A percentile compares a stretch with the other conserved stretches of the same genome.
These are phyloP conservation scores for Myotis pilosus DNA, from an alignment of 2,797 vertebrate species.

Conservation along the genomic window DNA sequence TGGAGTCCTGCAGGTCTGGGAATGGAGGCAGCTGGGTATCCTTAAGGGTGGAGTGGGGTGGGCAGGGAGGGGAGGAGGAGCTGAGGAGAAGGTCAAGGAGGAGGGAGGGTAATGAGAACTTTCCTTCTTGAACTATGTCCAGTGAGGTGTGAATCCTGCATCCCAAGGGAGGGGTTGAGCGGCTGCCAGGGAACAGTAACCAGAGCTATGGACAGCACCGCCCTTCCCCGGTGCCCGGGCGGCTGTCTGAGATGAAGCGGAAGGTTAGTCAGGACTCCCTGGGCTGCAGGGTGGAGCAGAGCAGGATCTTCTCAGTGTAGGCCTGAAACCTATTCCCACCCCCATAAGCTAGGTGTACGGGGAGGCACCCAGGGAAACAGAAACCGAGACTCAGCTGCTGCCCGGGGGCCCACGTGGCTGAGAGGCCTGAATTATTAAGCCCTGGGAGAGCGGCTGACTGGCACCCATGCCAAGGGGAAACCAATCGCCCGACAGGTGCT, in stretches of 20 bases:
- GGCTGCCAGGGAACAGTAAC: not conserved
- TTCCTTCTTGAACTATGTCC: not conserved
- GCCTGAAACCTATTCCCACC: not conserved
- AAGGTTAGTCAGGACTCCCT: not conserved
- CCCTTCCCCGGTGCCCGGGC: not conserved
- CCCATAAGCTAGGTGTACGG: not conserved
- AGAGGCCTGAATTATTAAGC: slow-evolving; percentile 67
- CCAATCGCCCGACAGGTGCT: not conserved
- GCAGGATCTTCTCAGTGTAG: not conserved
- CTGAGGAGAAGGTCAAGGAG: not conserved
- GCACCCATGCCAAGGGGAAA: not conserved
- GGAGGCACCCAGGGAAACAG: not conserved
- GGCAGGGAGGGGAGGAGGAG: not conserved
- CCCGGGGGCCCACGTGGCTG: not conserved
- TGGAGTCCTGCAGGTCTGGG: not conserved
- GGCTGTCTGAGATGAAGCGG: not conserved
- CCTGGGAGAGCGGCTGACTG: not conserved
- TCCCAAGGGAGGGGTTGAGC: not conserved
- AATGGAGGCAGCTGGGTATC: not conserved
- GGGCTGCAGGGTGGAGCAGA: not conserved
- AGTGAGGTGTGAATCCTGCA: not conserved
- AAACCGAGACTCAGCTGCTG: not conserved
- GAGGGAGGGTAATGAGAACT: not conserved
- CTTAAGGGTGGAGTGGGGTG: not conserved
- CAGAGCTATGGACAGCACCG: not conserved